A percentile compares a stretch with the other conserved stretches of the same genome.
These are phyloP conservation scores for Pseudorectes ferrugineus DNA, from an alignment of 2,113 vertebrate species.

Conservation along the genomic window DNA sequence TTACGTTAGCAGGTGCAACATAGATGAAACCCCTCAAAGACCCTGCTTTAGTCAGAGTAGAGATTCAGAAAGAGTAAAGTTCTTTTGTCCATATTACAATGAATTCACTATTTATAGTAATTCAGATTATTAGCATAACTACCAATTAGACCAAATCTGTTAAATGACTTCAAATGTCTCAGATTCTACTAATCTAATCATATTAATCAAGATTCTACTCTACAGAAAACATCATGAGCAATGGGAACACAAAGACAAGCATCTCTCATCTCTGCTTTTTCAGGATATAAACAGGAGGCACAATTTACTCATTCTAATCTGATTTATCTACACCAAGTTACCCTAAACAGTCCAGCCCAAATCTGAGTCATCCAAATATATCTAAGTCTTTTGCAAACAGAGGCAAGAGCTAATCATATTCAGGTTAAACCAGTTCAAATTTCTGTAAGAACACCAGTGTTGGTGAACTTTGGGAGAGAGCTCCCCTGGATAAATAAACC, in stretches of 20 bases:
- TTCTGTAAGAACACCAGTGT: not conserved
- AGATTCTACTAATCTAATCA: not conserved
- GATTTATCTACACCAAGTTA: not conserved
- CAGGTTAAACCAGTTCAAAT: not conserved
- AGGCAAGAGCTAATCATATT: not conserved
- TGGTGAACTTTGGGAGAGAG: not conserved
- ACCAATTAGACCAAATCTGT: not conserved
- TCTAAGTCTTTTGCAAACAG: not conserved
- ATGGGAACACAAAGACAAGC: not conserved
- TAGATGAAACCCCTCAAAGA: not conserved
- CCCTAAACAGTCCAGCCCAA: not conserved
- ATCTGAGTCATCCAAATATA: not conserved
- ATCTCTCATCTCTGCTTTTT: not conserved
- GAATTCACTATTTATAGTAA: not conserved
- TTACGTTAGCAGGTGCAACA: not conserved
- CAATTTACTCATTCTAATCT: not conserved
- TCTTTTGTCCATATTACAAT: not conserved
- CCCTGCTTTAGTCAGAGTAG: not conserved
- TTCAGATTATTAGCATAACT: not conserved
- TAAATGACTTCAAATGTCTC: not conserved
- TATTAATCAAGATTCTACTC: not conserved
- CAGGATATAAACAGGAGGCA: not conserved
- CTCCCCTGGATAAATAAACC: not conserved
- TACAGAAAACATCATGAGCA: not conserved
- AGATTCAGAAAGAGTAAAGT: not conserved